A percentile compares a stretch with the other conserved stretches of the same genome.
Evolutionary conservation across 1,140 invertebrate genomes (phyloP).

Genomic region (Apis laboriosa): DNA sequence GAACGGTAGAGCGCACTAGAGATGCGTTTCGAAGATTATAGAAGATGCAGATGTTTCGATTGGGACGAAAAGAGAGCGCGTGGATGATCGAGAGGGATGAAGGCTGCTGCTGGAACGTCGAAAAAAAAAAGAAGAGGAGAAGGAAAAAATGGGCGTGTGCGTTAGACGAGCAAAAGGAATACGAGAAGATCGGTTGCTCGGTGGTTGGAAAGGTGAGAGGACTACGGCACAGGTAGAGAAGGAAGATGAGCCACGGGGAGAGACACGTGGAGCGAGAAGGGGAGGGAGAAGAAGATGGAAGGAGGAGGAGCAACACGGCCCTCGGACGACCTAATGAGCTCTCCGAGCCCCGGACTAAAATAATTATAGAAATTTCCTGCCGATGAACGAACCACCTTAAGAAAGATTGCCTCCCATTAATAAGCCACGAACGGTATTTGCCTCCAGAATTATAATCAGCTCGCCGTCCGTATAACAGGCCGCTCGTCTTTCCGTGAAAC

Average conservation of each 20-base stretch:
- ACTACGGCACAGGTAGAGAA: constrained; percentile 41
- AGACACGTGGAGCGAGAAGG: not conserved
- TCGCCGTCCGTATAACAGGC: constrained; percentile 7
- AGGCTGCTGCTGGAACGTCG: not conserved
- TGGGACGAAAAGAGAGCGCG: not conserved
- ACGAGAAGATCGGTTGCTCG: constrained; percentile 28
- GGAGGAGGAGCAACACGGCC: constrained; percentile 44
- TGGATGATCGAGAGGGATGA: not conserved
- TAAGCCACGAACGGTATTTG: constrained; percentile 67
- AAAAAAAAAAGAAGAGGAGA: constrained; percentile 26
- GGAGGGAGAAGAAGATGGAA: not conserved
- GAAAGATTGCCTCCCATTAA: constrained; percentile 66
- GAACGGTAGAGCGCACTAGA: constrained; percentile 28
- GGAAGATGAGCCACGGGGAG: not conserved
- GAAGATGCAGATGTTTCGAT: constrained; percentile 54
- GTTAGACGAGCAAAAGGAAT: constrained; percentile 19
- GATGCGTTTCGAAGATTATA: constrained; percentile 49
- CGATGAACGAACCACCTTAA: constrained; percentile 66
- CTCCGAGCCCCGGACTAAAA: constrained; percentile 63
- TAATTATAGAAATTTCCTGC: constrained; percentile 69
- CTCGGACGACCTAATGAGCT: constrained; percentile 63
- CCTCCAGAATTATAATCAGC: constrained; percentile 66
- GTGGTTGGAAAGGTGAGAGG: constrained; percentile 57
- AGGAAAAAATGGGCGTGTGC: constrained; percentile 39
- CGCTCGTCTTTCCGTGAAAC: constrained; percentile 61